phyloP scores from a whole-genome alignment of 2,888 invertebrate species.

The Eupithecia vulgata region DNA sequence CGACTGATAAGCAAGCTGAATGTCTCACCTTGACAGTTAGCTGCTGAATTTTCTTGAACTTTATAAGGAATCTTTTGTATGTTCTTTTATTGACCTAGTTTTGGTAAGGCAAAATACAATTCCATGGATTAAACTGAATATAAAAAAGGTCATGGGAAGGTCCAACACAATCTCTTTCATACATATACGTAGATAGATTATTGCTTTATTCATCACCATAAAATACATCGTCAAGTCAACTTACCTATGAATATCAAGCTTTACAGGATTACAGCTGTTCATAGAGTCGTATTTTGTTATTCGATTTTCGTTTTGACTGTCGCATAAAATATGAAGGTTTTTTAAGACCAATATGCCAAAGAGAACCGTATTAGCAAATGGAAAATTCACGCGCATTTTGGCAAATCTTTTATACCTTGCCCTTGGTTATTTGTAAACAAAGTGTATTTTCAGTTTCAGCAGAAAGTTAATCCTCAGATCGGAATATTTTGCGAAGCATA shows the following conservation, averaged over 20 bases:
- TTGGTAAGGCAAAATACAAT: not conserved
- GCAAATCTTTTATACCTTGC: slow-evolving; percentile 8
- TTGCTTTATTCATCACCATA: no score
- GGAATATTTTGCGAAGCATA: slow-evolving; percentile 22
- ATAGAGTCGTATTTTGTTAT: not conserved
- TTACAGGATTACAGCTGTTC: not conserved
- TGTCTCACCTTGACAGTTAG: not conserved
- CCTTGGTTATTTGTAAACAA: slow-evolving; percentile 28
- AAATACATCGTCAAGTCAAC: no score
- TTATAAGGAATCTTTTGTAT: not conserved
- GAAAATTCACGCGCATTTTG: not conserved
- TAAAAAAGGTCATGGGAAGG: not conserved
- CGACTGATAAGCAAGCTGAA: not conserved
- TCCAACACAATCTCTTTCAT: not conserved
- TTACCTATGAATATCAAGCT: no score
- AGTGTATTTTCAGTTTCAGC: slow-evolving; percentile 27
- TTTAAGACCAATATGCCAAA: not conserved
- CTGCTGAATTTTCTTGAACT: not conserved
- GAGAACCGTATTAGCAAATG: not conserved
- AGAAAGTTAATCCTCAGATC: slow-evolving; percentile 16
- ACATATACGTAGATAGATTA: no score
- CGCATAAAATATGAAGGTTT: not conserved
- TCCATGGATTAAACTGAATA: not conserved
- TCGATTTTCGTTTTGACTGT: not conserved
- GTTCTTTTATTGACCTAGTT: not conserved